Evolutionary conservation across 2,888 invertebrate species (phyloP).

Genomic region (Thecocarcelia acutangulata): DNA sequence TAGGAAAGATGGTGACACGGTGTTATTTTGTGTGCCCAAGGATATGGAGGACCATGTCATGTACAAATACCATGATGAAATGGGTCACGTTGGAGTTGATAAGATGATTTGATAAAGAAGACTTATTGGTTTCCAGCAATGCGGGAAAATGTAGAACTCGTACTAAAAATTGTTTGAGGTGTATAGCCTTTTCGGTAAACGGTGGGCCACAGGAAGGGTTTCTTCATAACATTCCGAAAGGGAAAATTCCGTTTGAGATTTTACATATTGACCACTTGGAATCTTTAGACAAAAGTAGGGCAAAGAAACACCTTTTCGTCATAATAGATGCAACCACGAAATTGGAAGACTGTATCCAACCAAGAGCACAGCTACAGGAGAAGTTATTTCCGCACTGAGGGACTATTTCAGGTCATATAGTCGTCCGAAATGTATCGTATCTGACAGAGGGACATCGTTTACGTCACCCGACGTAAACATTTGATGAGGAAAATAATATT

Average conservation of each 20-base stretch:
- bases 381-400: constrained; percentile 62
- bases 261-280: constrained; percentile 59
- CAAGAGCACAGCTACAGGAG: constrained; percentile 47
- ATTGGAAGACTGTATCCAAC: constrained; percentile 55
- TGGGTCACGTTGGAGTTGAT: constrained; percentile 57
- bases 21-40: constrained; percentile 52
- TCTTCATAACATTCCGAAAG: constrained; percentile 54
- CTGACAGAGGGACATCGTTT: constrained; percentile 17
- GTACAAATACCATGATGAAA: constrained; percentile 62
- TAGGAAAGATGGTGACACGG: constrained; percentile 37
- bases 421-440: constrained; percentile 58
- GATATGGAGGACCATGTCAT: constrained; percentile 55
- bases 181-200: constrained; percentile 50
- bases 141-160: constrained; percentile 30
- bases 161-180: constrained; percentile 56
- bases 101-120: constrained; percentile 50
- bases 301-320: constrained; percentile 51
- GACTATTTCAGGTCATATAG: constrained; percentile 70
- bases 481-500: constrained; percentile 30
- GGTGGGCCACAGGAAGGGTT: constrained; percentile 48
- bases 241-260: constrained; percentile 34
- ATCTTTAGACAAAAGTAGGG: constrained; percentile 37
- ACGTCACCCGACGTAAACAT: constrained; percentile 42
- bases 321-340: constrained; percentile 59
- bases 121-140: constrained; percentile 47